A percentile compares a stretch with the other conserved stretches of the same genome.
Evolutionary conservation across 1,140 invertebrate genomes (phyloP).

Genomic region (Ceratosolen solmsi): DNA sequence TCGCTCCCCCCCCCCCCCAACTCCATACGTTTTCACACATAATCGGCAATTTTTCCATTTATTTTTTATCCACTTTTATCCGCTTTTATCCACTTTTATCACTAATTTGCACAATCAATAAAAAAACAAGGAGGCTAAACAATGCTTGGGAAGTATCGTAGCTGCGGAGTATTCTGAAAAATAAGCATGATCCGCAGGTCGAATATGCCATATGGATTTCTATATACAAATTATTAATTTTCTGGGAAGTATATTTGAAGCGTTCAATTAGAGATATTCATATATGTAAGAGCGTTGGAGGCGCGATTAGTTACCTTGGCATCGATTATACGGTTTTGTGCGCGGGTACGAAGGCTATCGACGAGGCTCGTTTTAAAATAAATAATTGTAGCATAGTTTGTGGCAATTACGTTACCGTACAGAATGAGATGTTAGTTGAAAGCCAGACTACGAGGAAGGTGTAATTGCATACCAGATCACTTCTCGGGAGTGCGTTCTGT

Average conservation of each 20-base stretch:
- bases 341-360: constrained; percentile 7
- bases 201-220: not conserved
- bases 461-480: constrained; percentile 28
- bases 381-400: constrained; percentile 44
- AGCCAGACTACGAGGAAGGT: constrained; percentile 6
- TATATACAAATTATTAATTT: constrained; percentile 32
- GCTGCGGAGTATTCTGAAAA: not conserved
- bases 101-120: no score
- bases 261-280: constrained; percentile 32
- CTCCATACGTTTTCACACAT: no score
- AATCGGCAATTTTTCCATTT: no score
- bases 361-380: constrained; percentile 23
- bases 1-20: no score
- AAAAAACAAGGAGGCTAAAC: no score
- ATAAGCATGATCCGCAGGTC: not conserved
- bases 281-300: not conserved
- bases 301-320: constrained; percentile 11
- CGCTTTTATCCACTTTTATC: no score
- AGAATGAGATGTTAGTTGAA: constrained; percentile 27
- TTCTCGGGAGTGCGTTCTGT: constrained; percentile 35
- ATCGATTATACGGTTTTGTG: constrained; percentile 5
- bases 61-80: no score
- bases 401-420: constrained; percentile 31
- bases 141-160: not conserved
- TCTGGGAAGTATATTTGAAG: constrained; percentile 11